Evolutionary conservation across 1,140 invertebrate genomes (phyloP).

Genomic region (Apis mellifera): Amel_HAv3.1 CM009933.2:7142501-7143000

Average conservation of each 20-base stretch:
- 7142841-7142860: background rate
- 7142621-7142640: conserved; percentile 8
- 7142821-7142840: no score
- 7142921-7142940: background rate
- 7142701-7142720: conserved; percentile 37
- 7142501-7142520: background rate
- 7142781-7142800: background rate
- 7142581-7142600: conserved; percentile 27
- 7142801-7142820: background rate
- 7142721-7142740: background rate
- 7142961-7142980: background rate
- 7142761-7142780: background rate
- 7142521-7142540: background rate
- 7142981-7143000: background rate
- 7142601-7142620: conserved; percentile 32
- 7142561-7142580: background rate
- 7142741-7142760: background rate
- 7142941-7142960: background rate
- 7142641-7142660: conserved; percentile 21
- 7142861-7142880: no score
- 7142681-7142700: conserved; percentile 45
- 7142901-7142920: background rate
- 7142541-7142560: background rate
- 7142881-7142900: background rate
- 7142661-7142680: conserved; percentile 49